Base-by-base conservation (phyloP, 2,113 vertebrate species). In the Canis aureus region DNA sequence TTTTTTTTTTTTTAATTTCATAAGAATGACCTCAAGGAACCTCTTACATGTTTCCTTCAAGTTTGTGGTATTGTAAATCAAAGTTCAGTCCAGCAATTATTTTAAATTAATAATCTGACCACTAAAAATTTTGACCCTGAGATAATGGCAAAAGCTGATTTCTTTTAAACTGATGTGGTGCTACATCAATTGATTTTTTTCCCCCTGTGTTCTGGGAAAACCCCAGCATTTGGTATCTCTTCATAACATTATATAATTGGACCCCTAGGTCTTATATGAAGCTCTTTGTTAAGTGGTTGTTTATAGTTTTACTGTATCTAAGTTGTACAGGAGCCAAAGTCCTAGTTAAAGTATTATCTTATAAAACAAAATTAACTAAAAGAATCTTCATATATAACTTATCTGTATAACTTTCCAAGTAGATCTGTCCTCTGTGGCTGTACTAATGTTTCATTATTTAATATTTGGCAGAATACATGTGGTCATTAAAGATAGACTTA, bases 311-410 rank as follows among this genome's bases (percentile, higher is more conserved):
- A 96, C 25, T 76, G 23, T 73, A 73, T 82, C 53, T 84, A 95
- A 95, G 83, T 71, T 81, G 49, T 81, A 64, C 17, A 88, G 83
- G 96, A 96, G 66, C 15, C 38, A 96, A 92, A 20, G 20, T 62
- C 91, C 69, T 83, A 64, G 88, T 96, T 87, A 88, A 17, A 94
- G 43, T 25, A 62, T 87, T 95, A 73, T 60, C 62, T 16, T 81
- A 6, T 49, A 78, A 94, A 83, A 83, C n/a, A 94, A 95, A 98
- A 88, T 93, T 51, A 97, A 79, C 27, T 79, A 82, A 91, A 95
- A 43, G 5, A 89, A 80, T 93, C n/a, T 93, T 64, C 35, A 74
- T n/a, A 74, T n/a, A 25, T 51, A 51, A 85, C 13, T n/a, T 88
- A 51, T 79, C n/a, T 79, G 2, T 71, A 62, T 62, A 93, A 84